Conservation (phyloP, 2,888 invertebrate species). For the Ormyrus nitidulus region DNA sequence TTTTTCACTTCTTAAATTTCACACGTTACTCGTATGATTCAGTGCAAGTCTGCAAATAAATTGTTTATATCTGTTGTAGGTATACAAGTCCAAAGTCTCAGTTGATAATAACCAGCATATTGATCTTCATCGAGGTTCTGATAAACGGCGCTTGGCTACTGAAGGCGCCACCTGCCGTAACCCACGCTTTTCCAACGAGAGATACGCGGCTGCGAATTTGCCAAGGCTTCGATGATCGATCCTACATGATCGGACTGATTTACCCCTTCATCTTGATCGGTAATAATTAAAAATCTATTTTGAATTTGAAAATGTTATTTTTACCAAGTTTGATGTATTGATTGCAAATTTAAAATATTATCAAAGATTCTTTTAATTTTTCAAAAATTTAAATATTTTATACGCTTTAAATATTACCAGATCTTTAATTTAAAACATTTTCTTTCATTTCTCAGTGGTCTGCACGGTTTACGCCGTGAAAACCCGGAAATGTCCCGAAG, state of each 20-base stretch:
- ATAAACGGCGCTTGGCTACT: slow-evolving; percentile 77
- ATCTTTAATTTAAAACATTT: slow-evolving; percentile 2
- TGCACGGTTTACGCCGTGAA: slow-evolving; percentile 79
- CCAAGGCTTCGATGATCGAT: slow-evolving; percentile 75
- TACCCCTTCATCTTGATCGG: slow-evolving; percentile 78
- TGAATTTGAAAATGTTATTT: too few relatives aligned
- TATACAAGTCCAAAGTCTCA: slow-evolving; percentile 76
- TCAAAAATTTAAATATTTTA: not conserved
- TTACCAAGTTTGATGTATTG: too few relatives aligned
- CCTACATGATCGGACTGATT: slow-evolving; percentile 76
- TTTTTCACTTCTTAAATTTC: too few relatives aligned
- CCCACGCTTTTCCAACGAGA: slow-evolving; percentile 73
- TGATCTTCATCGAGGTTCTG: slow-evolving; percentile 76
- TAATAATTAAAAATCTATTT: slow-evolving; percentile 51
- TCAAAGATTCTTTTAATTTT: too few relatives aligned
- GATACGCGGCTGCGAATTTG: slow-evolving; percentile 71
- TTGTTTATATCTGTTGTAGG: slow-evolving; percentile 60
- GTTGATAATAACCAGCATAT: slow-evolving; percentile 76
- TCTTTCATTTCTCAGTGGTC: slow-evolving; percentile 62
- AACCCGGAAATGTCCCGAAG: slow-evolving; percentile 79
- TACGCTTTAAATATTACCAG: too few relatives aligned
- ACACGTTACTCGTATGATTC: too few relatives aligned
- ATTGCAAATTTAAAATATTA: too few relatives aligned
- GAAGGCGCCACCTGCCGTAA: slow-evolving; percentile 74
- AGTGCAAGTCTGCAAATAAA: not conserved